Evolutionary conservation across 2,113 vertebrate genomes (phyloP).

Genomic region (Rhizomys pruinosus): DNA sequence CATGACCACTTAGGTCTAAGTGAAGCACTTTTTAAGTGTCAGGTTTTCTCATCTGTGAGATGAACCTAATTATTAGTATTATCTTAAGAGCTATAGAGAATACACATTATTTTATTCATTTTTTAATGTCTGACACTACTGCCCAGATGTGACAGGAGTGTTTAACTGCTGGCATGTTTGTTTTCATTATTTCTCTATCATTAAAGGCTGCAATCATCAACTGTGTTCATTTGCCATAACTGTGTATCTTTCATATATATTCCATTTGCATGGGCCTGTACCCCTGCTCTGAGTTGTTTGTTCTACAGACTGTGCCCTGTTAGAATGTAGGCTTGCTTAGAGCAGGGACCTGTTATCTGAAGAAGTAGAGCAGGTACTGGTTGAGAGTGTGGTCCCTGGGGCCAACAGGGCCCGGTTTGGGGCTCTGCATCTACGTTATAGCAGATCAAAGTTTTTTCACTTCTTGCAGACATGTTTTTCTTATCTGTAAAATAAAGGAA

Average conservation of each 20-base stretch:
- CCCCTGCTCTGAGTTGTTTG: not conserved
- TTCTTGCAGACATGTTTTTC: too few relatives aligned
- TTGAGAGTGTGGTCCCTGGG: not conserved
- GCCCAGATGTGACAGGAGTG: not conserved
- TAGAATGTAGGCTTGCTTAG: not conserved
- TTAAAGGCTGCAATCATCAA: not conserved
- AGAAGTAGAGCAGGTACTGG: not conserved
- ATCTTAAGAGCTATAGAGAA: not conserved
- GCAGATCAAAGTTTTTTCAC: too few relatives aligned
- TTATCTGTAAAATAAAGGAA: too few relatives aligned
- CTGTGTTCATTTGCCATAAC: not conserved
- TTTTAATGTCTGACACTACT: too few relatives aligned
- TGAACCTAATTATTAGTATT: not conserved
- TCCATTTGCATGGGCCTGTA: not conserved
- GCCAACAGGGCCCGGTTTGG: not conserved
- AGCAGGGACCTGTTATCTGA: not conserved
- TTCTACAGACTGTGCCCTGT: not conserved
- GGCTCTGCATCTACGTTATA: conserved; percentile 9
- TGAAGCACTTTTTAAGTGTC: not conserved
- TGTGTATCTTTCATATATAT: not conserved
- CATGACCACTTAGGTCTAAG: not conserved
- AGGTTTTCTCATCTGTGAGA: not conserved
- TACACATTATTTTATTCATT: not conserved
- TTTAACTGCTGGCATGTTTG: not conserved
- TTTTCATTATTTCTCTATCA: not conserved